Conservation (phyloP, 2,888 invertebrate species). For the Lomographa bimaculata region DNA sequence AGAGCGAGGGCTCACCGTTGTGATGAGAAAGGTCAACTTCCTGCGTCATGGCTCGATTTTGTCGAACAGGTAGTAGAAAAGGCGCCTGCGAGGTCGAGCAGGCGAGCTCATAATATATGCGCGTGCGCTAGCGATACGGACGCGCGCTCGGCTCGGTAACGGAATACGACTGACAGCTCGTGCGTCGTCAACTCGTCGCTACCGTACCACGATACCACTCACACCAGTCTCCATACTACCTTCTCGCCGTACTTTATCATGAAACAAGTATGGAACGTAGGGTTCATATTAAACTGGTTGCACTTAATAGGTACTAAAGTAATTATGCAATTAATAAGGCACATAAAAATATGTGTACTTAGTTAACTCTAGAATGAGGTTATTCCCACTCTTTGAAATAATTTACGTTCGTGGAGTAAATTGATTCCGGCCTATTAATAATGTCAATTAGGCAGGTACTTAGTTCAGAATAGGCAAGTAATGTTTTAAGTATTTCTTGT, state of each 20-base stretch:
- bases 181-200: slow-evolving; percentile 44
- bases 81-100: slow-evolving; percentile 53
- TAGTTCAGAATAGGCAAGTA: not conserved
- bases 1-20: slow-evolving; percentile 59
- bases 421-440: too few relatives aligned
- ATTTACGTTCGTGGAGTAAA: too few relatives aligned
- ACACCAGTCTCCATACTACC: slow-evolving; percentile 34
- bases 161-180: slow-evolving; percentile 60
- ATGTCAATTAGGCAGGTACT: too few relatives aligned
- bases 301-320: too few relatives aligned
- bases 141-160: slow-evolving; percentile 60
- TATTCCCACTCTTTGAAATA: too few relatives aligned
- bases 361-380: too few relatives aligned
- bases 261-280: slow-evolving; percentile 35
- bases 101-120: slow-evolving; percentile 64
- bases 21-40: slow-evolving; percentile 61
- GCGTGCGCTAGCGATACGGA: slow-evolving; percentile 49
- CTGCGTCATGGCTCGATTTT: slow-evolving; percentile 66
- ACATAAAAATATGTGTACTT: too few relatives aligned
- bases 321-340: too few relatives aligned
- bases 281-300: slow-evolving; percentile 35
- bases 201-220: slow-evolving; percentile 40
- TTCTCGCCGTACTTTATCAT: slow-evolving; percentile 29
- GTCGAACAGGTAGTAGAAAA: slow-evolving; percentile 54
- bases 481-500: too few relatives aligned